These are phyloP conservation scores for Actias luna DNA, from an alignment of 2,888 invertebrate species.

Conservation along the genomic window DNA sequence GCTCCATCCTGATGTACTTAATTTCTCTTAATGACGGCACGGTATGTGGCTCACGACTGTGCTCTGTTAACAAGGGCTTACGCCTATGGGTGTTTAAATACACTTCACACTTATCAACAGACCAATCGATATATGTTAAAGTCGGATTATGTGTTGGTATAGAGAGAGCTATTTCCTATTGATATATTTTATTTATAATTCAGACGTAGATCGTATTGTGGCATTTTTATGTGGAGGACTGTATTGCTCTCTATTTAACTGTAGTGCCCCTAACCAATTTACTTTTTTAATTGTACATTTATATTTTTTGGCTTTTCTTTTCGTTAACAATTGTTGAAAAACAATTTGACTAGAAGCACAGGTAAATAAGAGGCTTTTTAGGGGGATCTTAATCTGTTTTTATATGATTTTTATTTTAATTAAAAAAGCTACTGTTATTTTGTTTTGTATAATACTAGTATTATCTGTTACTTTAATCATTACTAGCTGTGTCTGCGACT, in stretches of 20 bases:
- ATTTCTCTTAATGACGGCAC: conserved; percentile 3
- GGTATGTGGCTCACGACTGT: conserved; percentile 4
- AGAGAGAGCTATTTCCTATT: neutral
- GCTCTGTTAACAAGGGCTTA: conserved; percentile 16
- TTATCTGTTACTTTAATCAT: no score
- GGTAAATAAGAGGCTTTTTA: no score
- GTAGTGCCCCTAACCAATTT: no score
- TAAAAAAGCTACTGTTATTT: no score
- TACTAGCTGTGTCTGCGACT: no score
- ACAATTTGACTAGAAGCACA: no score
- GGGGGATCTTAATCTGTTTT: no score
- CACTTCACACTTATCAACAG: conserved; percentile 15
- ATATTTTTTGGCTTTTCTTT: no score
- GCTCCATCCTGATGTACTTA: neutral
- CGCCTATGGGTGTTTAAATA: conserved; percentile 9
- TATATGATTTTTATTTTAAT: no score
- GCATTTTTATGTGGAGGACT: neutral
- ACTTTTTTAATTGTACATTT: no score
- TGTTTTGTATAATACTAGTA: no score
- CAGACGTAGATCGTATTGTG: neutral
- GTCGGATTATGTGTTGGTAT: conserved; percentile 11
- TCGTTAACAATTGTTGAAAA: no score
- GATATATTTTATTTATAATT: conserved; percentile 7
- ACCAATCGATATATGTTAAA: conserved; percentile 17
- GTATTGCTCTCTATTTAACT: neutral